Evolutionary conservation across 2,113 vertebrate genomes (phyloP).

Genomic region (Ascaphus truei): DNA sequence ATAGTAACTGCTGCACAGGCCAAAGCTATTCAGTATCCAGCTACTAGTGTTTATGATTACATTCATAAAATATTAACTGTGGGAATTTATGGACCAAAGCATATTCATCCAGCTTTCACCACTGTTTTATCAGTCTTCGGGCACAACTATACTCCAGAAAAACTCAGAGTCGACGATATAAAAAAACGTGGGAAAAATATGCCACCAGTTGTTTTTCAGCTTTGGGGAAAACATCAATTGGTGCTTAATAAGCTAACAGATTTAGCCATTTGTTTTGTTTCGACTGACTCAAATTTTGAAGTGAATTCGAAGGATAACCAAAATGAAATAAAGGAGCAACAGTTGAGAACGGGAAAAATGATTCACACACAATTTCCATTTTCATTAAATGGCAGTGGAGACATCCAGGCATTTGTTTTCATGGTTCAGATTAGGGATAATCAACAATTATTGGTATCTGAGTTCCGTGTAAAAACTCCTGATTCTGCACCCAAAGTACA

Average conservation of each 20-base stretch:
- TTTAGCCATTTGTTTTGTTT: conserved; percentile 64
- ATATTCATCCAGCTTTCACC: conserved; percentile 90
- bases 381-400: conserved; percentile 57
- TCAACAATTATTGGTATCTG: conserved; percentile 47
- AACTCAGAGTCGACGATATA: conserved; percentile 77
- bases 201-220: conserved; percentile 85
- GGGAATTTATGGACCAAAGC: conserved; percentile 88
- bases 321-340: conserved; percentile 74
- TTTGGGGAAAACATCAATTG: conserved; percentile 87
- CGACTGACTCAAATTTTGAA: conserved; percentile 71
- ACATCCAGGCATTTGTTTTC: conserved; percentile 76
- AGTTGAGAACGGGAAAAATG: conserved; percentile 71
- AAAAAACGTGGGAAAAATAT: conserved; percentile 69
- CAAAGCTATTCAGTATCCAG: conserved; percentile 67
- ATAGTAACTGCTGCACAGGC: conserved; percentile 72
- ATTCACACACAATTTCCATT: conserved; percentile 66
- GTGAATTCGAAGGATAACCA: conserved; percentile 66
- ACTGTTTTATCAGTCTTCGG: conserved; percentile 76
- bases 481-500: conserved; percentile 71
- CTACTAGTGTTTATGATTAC: conserved; percentile 68
- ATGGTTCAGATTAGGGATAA: conserved; percentile 63
- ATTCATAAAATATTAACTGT: conserved; percentile 74
- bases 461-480: conserved; percentile 76
- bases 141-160: conserved; percentile 80
- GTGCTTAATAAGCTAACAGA: conserved; percentile 69